Conservation (phyloP, 2,888 invertebrate species). For the Actias luna region DNA sequence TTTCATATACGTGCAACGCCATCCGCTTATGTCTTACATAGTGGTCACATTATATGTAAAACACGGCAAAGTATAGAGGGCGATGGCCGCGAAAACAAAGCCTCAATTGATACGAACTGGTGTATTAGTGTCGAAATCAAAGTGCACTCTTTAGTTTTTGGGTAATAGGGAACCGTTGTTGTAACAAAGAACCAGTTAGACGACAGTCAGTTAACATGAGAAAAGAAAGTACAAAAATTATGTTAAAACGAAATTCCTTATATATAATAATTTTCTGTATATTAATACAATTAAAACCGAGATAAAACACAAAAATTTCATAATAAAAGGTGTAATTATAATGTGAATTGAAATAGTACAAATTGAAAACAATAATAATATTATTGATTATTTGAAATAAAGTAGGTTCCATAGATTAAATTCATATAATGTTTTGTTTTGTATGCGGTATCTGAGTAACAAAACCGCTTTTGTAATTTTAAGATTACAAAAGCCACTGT, state of each 20-base stretch:
- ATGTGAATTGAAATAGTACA: too few relatives aligned
- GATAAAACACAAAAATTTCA: too few relatives aligned
- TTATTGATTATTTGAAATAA: too few relatives aligned
- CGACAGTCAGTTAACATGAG: constrained; percentile 15
- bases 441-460: not conserved
- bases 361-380: too few relatives aligned
- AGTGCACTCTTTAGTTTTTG: constrained; percentile 46
- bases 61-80: constrained; percentile 43
- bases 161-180: constrained; percentile 47
- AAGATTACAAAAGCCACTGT: too few relatives aligned
- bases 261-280: too few relatives aligned
- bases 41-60: constrained; percentile 51
- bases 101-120: constrained; percentile 64
- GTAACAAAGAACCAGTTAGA: constrained; percentile 31
- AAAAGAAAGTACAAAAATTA: too few relatives aligned
- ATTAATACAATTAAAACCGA: too few relatives aligned
- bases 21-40: constrained; percentile 33
- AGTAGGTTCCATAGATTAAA: not conserved
- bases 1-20: constrained; percentile 25
- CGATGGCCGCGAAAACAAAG: constrained; percentile 75
- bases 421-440: not conserved
- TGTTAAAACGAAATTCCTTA: too few relatives aligned
- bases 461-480: not conserved
- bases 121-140: constrained; percentile 65
- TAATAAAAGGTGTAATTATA: too few relatives aligned